Evolutionary conservation across 1,140 invertebrate species (phyloP).

Genomic region (Capitella teleta): DNA sequence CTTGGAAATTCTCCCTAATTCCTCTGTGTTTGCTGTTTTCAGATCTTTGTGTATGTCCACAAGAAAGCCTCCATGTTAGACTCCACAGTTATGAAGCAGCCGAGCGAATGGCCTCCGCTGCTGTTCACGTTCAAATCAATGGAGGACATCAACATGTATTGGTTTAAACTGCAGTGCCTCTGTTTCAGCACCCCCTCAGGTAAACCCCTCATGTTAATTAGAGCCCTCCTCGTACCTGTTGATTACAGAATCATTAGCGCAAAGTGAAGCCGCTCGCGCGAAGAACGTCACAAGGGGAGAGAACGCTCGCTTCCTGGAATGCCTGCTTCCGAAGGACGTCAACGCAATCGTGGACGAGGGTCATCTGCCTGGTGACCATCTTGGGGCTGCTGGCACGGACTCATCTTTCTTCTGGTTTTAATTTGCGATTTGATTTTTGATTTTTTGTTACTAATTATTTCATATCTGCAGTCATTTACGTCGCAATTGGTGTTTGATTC

Average conservation of each 20-base stretch:
- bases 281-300: not conserved
- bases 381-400: conserved; percentile 62
- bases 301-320: conserved; percentile 6
- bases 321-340: not conserved
- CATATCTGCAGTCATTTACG: no score
- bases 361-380: conserved; percentile 56
- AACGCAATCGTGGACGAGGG: conserved; percentile 49
- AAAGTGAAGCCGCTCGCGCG: not conserved
- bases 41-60: conserved; percentile 6
- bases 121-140: conserved; percentile 49
- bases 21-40: conserved; percentile 36
- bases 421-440: no score
- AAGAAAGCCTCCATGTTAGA: not conserved
- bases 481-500: no score
- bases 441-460: no score
- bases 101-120: conserved; percentile 46
- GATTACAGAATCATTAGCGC: not conserved
- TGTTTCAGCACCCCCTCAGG: conserved; percentile 57
- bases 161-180: conserved; percentile 58
- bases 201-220: conserved; percentile 18
- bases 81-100: not conserved
- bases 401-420: conserved; percentile 54
- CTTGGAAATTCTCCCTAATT: no score
- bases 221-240: not conserved
- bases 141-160: conserved; percentile 56